Percentiles rank a stretch among this genome's conserved stretches.
These are phyloP conservation scores for Galagoides demidoff DNA, from an alignment of 2,797 vertebrate species.

Conservation along the genomic window DNA sequence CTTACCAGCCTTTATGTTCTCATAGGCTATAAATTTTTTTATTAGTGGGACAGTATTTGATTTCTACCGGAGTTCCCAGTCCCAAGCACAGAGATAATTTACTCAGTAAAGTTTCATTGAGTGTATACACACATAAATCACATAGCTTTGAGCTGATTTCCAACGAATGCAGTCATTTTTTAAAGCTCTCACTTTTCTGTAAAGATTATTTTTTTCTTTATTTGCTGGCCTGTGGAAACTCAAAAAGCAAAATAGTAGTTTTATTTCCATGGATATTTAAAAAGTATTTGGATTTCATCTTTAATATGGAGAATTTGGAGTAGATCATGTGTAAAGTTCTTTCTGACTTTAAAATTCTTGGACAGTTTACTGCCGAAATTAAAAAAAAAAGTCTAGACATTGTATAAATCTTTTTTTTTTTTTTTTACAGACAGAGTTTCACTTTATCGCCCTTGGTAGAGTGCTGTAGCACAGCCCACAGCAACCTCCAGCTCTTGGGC, in stretches of 20 bases:
- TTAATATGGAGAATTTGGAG: not conserved
- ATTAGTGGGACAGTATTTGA: not conserved
- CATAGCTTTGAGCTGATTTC: not conserved
- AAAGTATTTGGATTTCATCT: conserved; percentile 4
- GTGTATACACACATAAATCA: not conserved
- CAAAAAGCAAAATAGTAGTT: not conserved
- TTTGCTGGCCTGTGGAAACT: not conserved
- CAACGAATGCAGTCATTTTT: not conserved
- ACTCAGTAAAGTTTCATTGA: not conserved
- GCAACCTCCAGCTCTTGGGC: too few species aligned
- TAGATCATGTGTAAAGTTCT: not conserved
- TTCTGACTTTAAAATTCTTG: not conserved
- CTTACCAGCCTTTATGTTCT: not conserved
- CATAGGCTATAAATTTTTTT: not conserved
- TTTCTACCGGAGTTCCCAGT: not conserved
- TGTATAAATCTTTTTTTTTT: not conserved
- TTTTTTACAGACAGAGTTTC: too few species aligned
- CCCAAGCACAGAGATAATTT: not conserved
- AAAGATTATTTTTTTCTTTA: not conserved
- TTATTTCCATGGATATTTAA: conserved; percentile 4
- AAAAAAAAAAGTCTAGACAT: not conserved
- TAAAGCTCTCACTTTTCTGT: not conserved
- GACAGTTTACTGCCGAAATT: not conserved
- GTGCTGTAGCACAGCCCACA: too few species aligned
- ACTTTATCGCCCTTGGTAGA: too few species aligned